Percentiles rank a stretch among this genome's conserved stretches.
Conservation (phyloP, 2,113 vertebrate genomes). For the Sylvia atricapilla region DNA sequence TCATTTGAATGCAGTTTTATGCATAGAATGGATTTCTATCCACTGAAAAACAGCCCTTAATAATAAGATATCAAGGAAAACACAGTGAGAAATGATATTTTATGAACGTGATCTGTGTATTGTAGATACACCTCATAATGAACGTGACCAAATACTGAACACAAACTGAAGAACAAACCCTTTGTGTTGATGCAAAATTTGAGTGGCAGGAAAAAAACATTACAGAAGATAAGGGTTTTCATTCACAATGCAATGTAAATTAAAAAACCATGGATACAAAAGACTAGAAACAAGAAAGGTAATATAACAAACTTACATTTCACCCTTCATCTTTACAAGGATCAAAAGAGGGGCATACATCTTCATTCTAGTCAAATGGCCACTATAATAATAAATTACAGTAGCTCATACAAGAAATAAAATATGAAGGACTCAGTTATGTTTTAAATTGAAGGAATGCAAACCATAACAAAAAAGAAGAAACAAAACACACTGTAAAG, state of each 20-base stretch:
- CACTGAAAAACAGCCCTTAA: constrained; percentile 32
- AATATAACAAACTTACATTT: constrained; percentile 52
- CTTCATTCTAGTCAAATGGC: constrained; percentile 45
- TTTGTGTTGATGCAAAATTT: constrained; percentile 62
- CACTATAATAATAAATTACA: constrained; percentile 36
- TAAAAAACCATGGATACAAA: constrained; percentile 63
- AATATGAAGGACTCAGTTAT: not conserved
- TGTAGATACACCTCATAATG: constrained; percentile 41
- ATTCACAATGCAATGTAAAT: constrained; percentile 60
- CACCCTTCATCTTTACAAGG: constrained; percentile 29
- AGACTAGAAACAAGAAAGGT: constrained; percentile 53
- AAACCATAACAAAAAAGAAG: not conserved
- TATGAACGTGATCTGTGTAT: constrained; percentile 41
- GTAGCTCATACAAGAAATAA: constrained; percentile 7
- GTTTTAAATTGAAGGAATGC: constrained; percentile 5
- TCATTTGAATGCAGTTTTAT: constrained; percentile 45
- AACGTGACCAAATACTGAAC: constrained; percentile 58
- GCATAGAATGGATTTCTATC: constrained; percentile 2
- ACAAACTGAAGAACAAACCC: constrained; percentile 56
- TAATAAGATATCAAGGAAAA: constrained; percentile 52
- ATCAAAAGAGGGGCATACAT: constrained; percentile 52
- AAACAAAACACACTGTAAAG: not conserved
- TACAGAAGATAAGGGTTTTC: constrained; percentile 57
- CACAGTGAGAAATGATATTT: constrained; percentile 22
- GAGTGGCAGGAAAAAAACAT: constrained; percentile 54